Conservation (phyloP, 2,888 invertebrate species). For the Drosophila vallismaia region DNA sequence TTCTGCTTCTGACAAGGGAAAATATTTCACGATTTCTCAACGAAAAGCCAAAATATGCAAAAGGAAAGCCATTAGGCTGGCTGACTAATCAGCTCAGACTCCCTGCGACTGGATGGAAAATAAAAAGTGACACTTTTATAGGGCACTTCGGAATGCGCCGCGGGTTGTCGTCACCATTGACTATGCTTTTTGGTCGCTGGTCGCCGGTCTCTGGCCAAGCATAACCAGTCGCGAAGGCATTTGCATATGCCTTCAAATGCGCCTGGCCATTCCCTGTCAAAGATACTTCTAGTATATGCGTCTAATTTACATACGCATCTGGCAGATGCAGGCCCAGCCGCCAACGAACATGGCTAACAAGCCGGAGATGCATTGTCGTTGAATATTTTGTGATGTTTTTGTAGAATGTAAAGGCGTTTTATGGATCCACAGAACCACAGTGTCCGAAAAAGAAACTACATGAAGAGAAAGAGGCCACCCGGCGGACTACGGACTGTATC, state of each 20-base stretch:
- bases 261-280: slow-evolving; percentile 41
- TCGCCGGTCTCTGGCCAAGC: slow-evolving; percentile 33
- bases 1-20: slow-evolving; percentile 1
- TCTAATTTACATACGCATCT: slow-evolving; percentile 65
- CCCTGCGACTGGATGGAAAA: slow-evolving; percentile 46
- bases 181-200: not conserved
- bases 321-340: slow-evolving; percentile 45
- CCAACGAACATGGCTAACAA: slow-evolving; percentile 36
- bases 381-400: slow-evolving; percentile 7
- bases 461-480: slow-evolving; percentile 12
- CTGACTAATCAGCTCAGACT: slow-evolving; percentile 55
- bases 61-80: slow-evolving; percentile 37
- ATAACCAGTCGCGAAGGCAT: slow-evolving; percentile 40
- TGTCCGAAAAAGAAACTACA: slow-evolving; percentile 14
- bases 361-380: slow-evolving; percentile 25
- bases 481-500: slow-evolving; percentile 24
- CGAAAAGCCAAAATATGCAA: slow-evolving; percentile 8
- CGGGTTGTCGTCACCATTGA: slow-evolving; percentile 46
- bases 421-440: slow-evolving; percentile 40
- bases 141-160: slow-evolving; percentile 68
- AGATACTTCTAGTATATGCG: slow-evolving; percentile 22
- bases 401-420: slow-evolving; percentile 57
- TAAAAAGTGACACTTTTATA: slow-evolving; percentile 77
- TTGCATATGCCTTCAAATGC: slow-evolving; percentile 54
- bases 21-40: not conserved